Evolutionary conservation across 2,113 vertebrate species (phyloP).

Genomic region (Sorex araneus): DNA sequence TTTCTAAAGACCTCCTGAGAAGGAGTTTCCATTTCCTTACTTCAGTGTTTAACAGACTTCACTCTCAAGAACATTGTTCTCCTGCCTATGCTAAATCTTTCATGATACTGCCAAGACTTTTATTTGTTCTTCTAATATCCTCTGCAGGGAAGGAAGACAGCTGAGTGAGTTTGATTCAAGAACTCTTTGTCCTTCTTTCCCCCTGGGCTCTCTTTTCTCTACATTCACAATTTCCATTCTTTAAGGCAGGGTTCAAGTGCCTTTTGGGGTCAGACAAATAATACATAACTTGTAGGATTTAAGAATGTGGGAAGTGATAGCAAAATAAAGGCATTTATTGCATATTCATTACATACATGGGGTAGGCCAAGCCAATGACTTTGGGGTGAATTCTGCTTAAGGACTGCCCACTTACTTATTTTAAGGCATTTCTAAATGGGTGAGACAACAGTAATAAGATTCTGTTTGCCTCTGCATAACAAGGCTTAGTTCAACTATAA

Average conservation of each 20-base stretch:
- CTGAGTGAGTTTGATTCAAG: slow-evolving; percentile 17
- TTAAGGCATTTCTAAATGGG: neutral
- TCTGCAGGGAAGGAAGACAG: neutral
- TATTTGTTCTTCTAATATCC: slow-evolving; percentile 57
- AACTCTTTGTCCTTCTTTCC: neutral
- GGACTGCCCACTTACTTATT: neutral
- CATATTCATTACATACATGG: neutral
- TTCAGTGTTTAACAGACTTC: slow-evolving; percentile 67
- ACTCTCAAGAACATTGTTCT: slow-evolving; percentile 46
- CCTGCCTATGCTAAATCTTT: slow-evolving; percentile 64
- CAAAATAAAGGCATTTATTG: slow-evolving; percentile 45
- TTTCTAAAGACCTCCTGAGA: slow-evolving; percentile 81
- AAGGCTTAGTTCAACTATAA: slow-evolving; percentile 22
- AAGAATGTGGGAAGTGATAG: neutral
- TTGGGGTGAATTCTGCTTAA: slow-evolving; percentile 31
- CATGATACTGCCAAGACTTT: slow-evolving; percentile 48
- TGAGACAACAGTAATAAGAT: neutral
- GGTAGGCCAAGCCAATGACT: neutral
- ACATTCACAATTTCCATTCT: neutral
- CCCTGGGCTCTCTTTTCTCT: neutral
- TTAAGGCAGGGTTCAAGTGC: slow-evolving; percentile 3
- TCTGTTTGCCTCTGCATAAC: neutral
- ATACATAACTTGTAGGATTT: slow-evolving; percentile 24
- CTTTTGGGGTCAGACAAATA: neutral
- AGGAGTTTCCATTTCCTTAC: slow-evolving; percentile 79